Evolutionary conservation across 2,797 vertebrate species (phyloP).

Genomic region (Dendrocincla tyrannina): DNA sequence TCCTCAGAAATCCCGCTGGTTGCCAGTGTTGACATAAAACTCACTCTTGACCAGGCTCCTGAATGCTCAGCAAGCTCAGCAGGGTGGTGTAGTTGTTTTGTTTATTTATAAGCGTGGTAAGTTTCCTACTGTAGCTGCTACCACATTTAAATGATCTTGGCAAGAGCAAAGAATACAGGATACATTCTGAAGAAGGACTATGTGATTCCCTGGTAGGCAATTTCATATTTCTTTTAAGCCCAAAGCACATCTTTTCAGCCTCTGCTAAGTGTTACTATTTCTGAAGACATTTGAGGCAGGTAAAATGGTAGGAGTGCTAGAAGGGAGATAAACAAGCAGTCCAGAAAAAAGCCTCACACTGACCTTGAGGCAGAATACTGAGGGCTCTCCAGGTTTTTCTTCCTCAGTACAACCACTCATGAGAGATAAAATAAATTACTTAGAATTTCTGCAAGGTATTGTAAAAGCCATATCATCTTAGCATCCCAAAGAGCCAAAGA

Average conservation of each 20-base stretch:
- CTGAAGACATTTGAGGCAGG: neutral
- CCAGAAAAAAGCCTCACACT: neutral
- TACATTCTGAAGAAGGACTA: neutral
- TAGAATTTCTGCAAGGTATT: neutral
- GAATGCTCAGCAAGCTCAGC: constrained; percentile 36
- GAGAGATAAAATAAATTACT: neutral
- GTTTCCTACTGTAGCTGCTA: constrained; percentile 35
- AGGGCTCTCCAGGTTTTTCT: neutral
- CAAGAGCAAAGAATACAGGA: neutral
- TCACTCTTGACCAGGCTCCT: neutral
- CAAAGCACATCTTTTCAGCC: neutral
- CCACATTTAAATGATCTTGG: constrained; percentile 51
- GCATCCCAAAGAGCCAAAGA: neutral
- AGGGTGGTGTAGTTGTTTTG: constrained; percentile 29
- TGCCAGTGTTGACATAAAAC: constrained; percentile 53
- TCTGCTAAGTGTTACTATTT: constrained; percentile 41
- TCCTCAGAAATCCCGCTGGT: constrained; percentile 7
- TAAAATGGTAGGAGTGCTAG: neutral
- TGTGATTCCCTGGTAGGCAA: constrained; percentile 21
- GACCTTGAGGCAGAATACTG: neutral
- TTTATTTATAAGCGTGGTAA: constrained; percentile 30
- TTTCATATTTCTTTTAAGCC: neutral
- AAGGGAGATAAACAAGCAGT: neutral
- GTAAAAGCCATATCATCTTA: neutral
- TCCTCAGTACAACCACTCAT: neutral